phyloP scores from a whole-genome alignment of 53 echinoderm and acorn worm species.

The Henricia sp. region DNA sequence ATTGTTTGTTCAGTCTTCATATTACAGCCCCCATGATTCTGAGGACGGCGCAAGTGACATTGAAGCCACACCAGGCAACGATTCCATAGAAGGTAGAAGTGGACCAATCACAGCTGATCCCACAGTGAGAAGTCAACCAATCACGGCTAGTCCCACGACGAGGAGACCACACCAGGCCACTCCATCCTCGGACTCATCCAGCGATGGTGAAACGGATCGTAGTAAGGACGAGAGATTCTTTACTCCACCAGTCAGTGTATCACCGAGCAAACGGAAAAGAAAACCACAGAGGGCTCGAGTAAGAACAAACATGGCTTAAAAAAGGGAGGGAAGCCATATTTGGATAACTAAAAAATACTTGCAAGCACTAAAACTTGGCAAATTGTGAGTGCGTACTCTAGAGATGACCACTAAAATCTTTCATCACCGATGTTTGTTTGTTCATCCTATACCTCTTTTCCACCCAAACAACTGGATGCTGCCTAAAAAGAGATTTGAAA shows the following conservation, averaged over 20 bases:
- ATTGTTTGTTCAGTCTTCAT: constrained; percentile 52
- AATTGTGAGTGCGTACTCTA: no score
- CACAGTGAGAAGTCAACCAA: not conserved
- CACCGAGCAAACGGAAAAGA: constrained; percentile 23
- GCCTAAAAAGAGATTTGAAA: no score
- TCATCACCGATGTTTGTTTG: no score
- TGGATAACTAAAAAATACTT: no score
- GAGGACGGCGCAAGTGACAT: constrained; percentile 32
- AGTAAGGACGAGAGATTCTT: constrained; percentile 3
- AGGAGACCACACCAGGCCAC: not conserved
- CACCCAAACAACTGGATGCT: no score
- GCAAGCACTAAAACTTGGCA: no score
- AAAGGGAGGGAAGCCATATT: no score
- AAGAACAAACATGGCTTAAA: no score
- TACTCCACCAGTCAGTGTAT: constrained; percentile 35
- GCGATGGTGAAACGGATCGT: constrained; percentile 31
- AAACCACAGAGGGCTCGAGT: no score
- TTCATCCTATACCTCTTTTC: no score
- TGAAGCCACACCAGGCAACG: not conserved
- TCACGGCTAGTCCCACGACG: not conserved
- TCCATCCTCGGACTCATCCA: constrained; percentile 32
- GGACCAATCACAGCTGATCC: not conserved
- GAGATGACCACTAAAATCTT: no score
- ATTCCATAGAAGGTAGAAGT: no score
- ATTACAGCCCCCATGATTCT: constrained; percentile 73